Evolutionary conservation across 2,888 invertebrate species (phyloP).

Genomic region (Sphaerophoria taeniata): DNA sequence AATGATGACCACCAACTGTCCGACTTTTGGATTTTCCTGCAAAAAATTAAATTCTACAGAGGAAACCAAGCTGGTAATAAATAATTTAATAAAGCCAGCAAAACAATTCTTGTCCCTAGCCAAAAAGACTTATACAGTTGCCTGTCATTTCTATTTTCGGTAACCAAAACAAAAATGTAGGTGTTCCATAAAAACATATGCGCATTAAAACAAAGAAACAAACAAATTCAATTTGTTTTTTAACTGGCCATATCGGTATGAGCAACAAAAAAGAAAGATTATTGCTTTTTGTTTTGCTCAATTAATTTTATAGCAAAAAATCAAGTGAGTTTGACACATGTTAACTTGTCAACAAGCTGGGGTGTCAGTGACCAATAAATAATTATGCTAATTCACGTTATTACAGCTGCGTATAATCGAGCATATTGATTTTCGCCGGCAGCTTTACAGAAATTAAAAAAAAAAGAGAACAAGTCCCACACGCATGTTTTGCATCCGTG

Average conservation of each 20-base stretch:
- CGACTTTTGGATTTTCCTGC: no score
- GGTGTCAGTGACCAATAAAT: slow-evolving; percentile 40
- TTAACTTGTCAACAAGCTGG: slow-evolving; percentile 42
- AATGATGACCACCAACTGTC: no score
- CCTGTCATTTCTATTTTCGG: no score
- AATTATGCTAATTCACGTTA: slow-evolving; percentile 45
- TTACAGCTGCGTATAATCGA: not conserved
- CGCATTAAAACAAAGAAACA: not conserved
- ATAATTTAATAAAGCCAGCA: no score
- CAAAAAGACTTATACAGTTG: no score
- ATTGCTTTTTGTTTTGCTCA: slow-evolving; percentile 2
- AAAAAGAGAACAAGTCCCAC: not conserved
- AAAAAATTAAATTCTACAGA: no score
- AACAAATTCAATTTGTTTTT: not conserved
- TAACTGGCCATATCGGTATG: not conserved
- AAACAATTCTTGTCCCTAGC: no score
- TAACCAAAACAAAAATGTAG: no score
- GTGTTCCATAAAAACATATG: not conserved
- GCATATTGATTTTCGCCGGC: slow-evolving; percentile 28
- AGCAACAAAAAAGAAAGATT: not conserved
- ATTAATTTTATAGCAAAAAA: slow-evolving; percentile 19
- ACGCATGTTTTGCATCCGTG: slow-evolving; percentile 55
- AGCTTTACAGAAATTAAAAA: not conserved
- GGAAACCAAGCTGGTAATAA: no score
- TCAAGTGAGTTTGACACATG: slow-evolving; percentile 40